Evolutionary conservation across 2,888 invertebrate species (phyloP).

Genomic region (Pachycephus smyrnensis): DNA sequence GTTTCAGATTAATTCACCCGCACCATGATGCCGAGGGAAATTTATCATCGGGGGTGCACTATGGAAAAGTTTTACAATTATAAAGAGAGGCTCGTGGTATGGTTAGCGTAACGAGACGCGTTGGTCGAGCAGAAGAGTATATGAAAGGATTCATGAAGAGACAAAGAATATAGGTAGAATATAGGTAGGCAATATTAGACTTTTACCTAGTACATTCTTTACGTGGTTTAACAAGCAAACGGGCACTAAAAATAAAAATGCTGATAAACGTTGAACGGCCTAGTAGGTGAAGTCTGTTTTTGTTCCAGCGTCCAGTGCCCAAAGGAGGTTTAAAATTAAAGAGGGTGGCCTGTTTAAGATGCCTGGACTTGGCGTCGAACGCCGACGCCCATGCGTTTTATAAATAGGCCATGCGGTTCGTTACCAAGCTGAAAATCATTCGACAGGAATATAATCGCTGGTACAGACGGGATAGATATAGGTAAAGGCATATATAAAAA

Average conservation of each 20-base stretch:
- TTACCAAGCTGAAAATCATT: neutral
- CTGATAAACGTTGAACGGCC: neutral
- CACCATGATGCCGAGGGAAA: neutral
- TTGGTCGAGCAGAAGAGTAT: neutral
- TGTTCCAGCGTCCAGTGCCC: neutral
- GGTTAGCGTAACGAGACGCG: neutral
- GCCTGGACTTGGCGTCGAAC: neutral
- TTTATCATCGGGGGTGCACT: neutral
- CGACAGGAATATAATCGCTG: neutral
- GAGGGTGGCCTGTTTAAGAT: neutral
- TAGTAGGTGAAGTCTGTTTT: neutral
- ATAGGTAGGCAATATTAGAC: neutral
- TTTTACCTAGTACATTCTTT: neutral
- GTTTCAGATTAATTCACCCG: neutral
- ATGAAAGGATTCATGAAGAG: neutral
- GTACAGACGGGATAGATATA: neutral
- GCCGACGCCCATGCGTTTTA: neutral
- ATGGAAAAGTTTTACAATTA: neutral
- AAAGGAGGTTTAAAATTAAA: neutral
- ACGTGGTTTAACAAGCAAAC: neutral
- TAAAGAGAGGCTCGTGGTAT: neutral
- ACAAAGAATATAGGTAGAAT: neutral
- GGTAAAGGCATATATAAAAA: neutral
- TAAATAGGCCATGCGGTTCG: neutral
- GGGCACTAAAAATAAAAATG: neutral